Conservation (phyloP, 2,113 vertebrate species). For the Micromys minutus region DNA sequence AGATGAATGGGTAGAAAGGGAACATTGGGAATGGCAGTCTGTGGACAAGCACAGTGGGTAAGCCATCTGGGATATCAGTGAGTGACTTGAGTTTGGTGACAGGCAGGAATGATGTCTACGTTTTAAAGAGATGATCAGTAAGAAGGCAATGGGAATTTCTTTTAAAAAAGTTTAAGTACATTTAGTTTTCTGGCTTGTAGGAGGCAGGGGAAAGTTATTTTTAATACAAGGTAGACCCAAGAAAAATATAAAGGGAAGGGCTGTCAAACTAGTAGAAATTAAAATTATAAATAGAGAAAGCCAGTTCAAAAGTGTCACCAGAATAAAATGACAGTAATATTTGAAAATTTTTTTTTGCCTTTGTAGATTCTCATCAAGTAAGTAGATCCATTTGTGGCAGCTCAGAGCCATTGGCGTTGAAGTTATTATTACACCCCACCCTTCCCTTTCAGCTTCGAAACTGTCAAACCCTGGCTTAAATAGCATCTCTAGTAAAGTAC, state of each 20-base stretch:
- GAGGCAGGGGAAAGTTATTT: constrained; percentile 50
- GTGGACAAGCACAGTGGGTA: background rate
- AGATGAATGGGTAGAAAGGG: background rate
- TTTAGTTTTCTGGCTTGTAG: constrained; percentile 51
- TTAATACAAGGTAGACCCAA: constrained; percentile 45
- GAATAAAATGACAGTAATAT: constrained; percentile 44
- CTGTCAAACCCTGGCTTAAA: constrained; percentile 63
- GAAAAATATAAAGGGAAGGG: constrained; percentile 43
- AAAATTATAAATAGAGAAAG: constrained; percentile 43
- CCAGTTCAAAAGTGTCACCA: constrained; percentile 2
- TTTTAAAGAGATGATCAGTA: background rate
- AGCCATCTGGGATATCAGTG: background rate
- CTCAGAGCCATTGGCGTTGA: constrained; percentile 37
- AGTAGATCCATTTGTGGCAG: constrained; percentile 51
- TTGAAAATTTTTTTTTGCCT: constrained; percentile 40
- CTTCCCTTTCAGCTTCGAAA: constrained; percentile 54
- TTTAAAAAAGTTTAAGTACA: constrained; percentile 59
- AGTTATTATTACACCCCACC: background rate
- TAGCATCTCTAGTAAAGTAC: constrained; percentile 63
- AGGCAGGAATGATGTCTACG: background rate
- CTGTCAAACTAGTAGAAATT: constrained; percentile 33
- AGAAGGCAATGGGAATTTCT: constrained; percentile 44
- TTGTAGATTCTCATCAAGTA: constrained; percentile 1
- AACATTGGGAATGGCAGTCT: background rate
- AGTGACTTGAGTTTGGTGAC: background rate